A percentile compares a stretch with the other conserved stretches of the same genome.
Conservation (phyloP, 2,113 vertebrate species). For the Amphilophus citrinellus region DNA sequence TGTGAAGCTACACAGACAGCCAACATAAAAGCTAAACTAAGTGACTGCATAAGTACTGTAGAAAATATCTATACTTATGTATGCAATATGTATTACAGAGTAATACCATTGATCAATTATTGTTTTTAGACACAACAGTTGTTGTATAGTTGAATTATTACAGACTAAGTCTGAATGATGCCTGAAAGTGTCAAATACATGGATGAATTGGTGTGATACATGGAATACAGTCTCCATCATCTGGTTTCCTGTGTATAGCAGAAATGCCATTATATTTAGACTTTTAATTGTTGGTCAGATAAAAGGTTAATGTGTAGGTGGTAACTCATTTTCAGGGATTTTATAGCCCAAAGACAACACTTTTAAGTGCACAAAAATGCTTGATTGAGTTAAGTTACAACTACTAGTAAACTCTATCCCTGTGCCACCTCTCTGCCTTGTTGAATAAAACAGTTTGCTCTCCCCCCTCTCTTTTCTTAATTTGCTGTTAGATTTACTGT, state of each 20-base stretch:
- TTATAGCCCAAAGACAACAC: neutral
- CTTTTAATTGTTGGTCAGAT: too few relatives aligned
- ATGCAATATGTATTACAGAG: neutral
- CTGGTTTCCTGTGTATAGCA: too few relatives aligned
- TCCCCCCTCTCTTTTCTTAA: neutral
- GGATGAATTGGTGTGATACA: too few relatives aligned
- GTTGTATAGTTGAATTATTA: too few relatives aligned
- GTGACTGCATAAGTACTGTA: neutral
- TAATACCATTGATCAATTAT: too few relatives aligned
- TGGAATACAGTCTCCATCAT: too few relatives aligned
- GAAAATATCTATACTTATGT: neutral
- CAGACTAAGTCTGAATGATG: too few relatives aligned
- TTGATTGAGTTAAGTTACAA: neutral
- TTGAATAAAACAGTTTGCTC: neutral
- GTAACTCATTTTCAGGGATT: neutral
- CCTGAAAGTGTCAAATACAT: too few relatives aligned
- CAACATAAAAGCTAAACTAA: neutral
- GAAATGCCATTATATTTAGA: too few relatives aligned
- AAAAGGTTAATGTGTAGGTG: neutral
- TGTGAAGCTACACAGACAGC: too few relatives aligned
- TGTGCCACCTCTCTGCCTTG: neutral
- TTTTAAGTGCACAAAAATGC: neutral
- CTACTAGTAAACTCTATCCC: neutral
- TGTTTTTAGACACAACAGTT: too few relatives aligned
- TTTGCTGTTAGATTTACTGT: neutral